A percentile compares a stretch with the other conserved stretches of the same genome.
phyloP scores from a whole-genome alignment of 2,888 invertebrate species.

The Timandra comae region DNA sequence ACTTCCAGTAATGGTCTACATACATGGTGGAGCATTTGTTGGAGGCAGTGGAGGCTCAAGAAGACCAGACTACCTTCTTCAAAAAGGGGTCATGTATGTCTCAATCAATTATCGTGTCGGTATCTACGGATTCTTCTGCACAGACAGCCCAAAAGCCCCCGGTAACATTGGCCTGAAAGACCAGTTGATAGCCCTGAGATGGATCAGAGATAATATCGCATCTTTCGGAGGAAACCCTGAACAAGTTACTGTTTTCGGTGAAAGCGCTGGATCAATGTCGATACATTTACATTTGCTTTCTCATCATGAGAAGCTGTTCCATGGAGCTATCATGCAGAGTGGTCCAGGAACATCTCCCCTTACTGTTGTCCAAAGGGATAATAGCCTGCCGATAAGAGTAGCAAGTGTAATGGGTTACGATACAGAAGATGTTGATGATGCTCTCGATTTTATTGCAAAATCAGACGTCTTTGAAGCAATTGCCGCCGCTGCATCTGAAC shows the following conservation, averaged over 20 bases:
- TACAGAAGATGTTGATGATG: constrained; percentile 12
- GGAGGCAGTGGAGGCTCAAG: constrained; percentile 2
- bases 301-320: constrained; percentile 25
- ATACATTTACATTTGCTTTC: constrained; percentile 27
- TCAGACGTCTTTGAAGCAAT: constrained; percentile 6
- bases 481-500: neutral
- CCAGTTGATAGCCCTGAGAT: constrained; percentile 28
- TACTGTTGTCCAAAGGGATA: constrained; percentile 3
- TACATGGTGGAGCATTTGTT: neutral
- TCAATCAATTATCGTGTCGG: constrained; percentile 33
- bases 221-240: constrained; percentile 32
- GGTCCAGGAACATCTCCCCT: constrained; percentile 9
- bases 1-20: constrained; percentile 1
- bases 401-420: constrained; percentile 8
- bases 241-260: constrained; percentile 30
- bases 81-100: constrained; percentile 29
- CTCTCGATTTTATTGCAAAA: constrained; percentile 11
- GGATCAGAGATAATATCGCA: constrained; percentile 34
- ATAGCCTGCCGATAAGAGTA: constrained; percentile 3
- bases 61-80: constrained; percentile 25
- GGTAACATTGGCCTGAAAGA: constrained; percentile 38
- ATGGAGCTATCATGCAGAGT: constrained; percentile 21
- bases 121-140: constrained; percentile 35
- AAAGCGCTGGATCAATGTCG: constrained; percentile 31
- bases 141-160: constrained; percentile 27